Evolutionary conservation across 2,888 invertebrate species (phyloP).

Genomic region (Mesochorus sp.): DNA sequence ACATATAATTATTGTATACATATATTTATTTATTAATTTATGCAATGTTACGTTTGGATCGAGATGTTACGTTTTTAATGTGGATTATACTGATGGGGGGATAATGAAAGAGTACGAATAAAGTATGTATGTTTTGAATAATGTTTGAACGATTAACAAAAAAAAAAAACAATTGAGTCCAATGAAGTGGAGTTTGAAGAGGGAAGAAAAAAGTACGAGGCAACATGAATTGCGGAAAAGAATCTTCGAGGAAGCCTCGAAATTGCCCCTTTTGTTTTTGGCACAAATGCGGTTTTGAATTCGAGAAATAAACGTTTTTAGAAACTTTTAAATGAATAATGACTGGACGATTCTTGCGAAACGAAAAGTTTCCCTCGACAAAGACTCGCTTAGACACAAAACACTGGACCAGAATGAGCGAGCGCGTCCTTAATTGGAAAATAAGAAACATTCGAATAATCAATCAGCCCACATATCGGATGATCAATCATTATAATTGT

Average conservation of each 20-base stretch:
- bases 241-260: no score
- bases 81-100: constrained; percentile 51
- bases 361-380: no score
- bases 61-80: constrained; percentile 76
- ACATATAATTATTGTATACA: constrained; percentile 64
- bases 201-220: neutral
- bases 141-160: neutral
- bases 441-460: neutral
- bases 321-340: no score
- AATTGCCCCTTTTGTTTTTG: no score
- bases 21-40: constrained; percentile 79
- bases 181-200: neutral
- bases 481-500: constrained; percentile 32
- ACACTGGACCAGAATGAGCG: no score
- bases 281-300: no score
- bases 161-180: neutral
- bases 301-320: no score
- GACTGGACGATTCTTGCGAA: no score
- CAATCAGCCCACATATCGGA: neutral
- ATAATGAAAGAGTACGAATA: constrained; percentile 43
- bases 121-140: constrained; percentile 56
- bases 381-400: no score
- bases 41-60: constrained; percentile 76
- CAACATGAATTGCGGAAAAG: neutral
- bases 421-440: neutral